Evolutionary conservation across 2,113 vertebrate genomes (phyloP).

Genomic region (Saguinus midas): DNA sequence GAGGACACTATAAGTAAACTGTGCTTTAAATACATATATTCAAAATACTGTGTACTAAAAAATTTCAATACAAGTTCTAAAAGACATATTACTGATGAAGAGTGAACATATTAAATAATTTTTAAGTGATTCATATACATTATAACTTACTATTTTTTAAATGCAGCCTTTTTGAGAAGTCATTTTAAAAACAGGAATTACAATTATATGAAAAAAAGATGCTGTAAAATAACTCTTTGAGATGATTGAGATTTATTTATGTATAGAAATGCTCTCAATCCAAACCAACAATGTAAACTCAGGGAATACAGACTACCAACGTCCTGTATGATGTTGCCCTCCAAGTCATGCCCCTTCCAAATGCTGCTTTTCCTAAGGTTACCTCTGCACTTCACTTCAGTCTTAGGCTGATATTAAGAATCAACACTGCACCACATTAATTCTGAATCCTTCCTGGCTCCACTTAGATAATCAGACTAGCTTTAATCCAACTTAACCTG

Average conservation of each 20-base stretch:
- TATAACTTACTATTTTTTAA: neutral
- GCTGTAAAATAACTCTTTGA: neutral
- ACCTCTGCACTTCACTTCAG: neutral
- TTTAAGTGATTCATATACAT: neutral
- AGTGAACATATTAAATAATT: neutral
- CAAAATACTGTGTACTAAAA: neutral
- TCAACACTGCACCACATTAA: neutral
- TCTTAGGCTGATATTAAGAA: neutral
- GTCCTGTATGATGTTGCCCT: neutral
- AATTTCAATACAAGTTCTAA: slow-evolving; percentile 5
- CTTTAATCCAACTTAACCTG: neutral
- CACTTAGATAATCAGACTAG: neutral
- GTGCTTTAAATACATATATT: neutral
- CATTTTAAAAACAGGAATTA: neutral
- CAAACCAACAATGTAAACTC: slow-evolving; percentile 10
- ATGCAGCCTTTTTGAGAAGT: neutral
- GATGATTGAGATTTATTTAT: neutral
- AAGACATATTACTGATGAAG: neutral
- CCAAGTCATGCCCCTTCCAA: neutral
- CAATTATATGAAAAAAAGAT: neutral
- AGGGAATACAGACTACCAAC: neutral
- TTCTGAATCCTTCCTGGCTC: neutral
- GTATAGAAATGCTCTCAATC: neutral
- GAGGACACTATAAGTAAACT: neutral
- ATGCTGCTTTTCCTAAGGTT: neutral